A percentile compares a stretch with the other conserved stretches of the same genome.
Conservation (phyloP, 1,140 invertebrate species). For the Lepidurus apus region DNA sequence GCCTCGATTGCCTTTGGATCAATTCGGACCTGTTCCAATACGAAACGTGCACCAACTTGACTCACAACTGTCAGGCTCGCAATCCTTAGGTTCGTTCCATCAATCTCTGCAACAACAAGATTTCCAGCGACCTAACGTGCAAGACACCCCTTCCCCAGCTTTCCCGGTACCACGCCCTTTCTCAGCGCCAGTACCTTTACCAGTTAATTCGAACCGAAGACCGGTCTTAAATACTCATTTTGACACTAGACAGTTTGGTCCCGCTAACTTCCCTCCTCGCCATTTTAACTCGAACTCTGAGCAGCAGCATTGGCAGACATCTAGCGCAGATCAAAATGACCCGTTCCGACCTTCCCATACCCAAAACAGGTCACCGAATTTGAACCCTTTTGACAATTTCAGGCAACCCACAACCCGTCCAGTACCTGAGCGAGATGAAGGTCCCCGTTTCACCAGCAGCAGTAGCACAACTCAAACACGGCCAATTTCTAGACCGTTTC, state of each 20-base stretch:
- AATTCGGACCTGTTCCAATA: neutral
- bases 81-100: neutral
- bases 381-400: neutral
- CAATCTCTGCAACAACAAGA: neutral
- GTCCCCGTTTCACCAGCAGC: neutral
- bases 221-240: neutral
- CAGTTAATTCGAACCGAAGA: neutral
- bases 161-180: neutral
- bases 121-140: neutral
- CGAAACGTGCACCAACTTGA: neutral
- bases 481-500: neutral
- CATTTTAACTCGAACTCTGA: neutral
- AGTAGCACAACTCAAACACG: neutral
- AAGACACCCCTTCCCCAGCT: neutral
- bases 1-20: neutral
- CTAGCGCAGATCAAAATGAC: neutral
- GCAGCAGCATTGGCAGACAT: neutral
- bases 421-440: neutral
- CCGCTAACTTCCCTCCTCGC: neutral
- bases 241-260: constrained; percentile 7
- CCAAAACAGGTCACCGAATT: neutral
- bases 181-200: neutral
- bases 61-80: neutral
- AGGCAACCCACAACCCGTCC: neutral
- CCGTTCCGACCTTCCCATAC: neutral